phyloP scores from a whole-genome alignment of 2,113 vertebrate species.

The Mormoops blainvillei region DNA sequence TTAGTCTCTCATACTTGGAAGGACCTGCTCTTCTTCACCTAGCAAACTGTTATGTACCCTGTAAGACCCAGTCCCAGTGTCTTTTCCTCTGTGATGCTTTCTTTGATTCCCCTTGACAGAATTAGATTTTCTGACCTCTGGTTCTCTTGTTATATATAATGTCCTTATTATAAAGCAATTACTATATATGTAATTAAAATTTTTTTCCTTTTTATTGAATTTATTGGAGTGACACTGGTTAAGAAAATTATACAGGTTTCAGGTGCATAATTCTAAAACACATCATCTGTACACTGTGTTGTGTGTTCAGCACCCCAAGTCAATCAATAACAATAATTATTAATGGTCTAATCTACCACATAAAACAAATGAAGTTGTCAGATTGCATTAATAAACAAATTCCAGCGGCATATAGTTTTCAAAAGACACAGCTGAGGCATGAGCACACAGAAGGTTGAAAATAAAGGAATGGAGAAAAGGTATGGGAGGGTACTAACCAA shows the following conservation, averaged over 20 bases:
- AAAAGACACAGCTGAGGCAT: not conserved
- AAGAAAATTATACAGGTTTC: not conserved
- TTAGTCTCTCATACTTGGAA: not conserved
- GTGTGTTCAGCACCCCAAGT: not conserved
- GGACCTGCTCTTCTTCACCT: not conserved
- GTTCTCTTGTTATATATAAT: not conserved
- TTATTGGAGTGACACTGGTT: too few species aligned
- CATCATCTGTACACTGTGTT: too few species aligned
- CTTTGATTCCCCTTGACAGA: not conserved
- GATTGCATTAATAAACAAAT: not conserved
- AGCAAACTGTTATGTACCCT: not conserved
- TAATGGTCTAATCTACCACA: not conserved
- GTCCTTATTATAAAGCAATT: not conserved
- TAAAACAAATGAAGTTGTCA: not conserved
- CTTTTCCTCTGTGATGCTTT: not conserved
- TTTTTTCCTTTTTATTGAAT: too few species aligned
- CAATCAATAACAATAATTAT: not conserved
- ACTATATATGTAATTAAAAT: not conserved
- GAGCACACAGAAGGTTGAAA: not conserved
- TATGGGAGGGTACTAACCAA: not conserved
- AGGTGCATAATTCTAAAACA: not conserved
- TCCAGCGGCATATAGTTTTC: not conserved
- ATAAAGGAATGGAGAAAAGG: not conserved
- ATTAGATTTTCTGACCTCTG: not conserved
- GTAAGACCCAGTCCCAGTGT: not conserved